Conservation (phyloP, 35 echinoderm and acorn worm genomes). For the Antedon bifida region DNA sequence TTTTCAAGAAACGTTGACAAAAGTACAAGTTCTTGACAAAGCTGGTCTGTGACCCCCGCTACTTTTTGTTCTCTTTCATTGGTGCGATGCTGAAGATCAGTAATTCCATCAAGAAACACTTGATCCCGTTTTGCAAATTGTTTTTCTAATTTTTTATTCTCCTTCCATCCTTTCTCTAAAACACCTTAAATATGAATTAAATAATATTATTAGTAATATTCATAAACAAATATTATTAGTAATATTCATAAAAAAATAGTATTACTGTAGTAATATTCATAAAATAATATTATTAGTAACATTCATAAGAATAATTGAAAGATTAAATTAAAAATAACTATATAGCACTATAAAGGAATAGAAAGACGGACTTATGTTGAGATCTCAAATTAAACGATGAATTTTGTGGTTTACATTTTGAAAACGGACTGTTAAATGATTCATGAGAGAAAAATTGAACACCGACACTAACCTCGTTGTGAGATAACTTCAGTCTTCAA, state of each 20-base stretch:
- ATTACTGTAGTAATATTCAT: no score
- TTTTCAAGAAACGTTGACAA: slow-evolving; percentile 62
- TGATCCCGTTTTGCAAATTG: slow-evolving; percentile 66
- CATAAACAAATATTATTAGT: no score
- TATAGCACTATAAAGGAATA: no score
- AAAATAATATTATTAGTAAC: no score
- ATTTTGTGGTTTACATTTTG: no score
- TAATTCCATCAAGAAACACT: slow-evolving; percentile 82
- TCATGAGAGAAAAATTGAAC: no score
- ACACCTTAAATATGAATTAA: slow-evolving; percentile 21
- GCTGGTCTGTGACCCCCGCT: slow-evolving; percentile 66
- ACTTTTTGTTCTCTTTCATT: slow-evolving; percentile 80
- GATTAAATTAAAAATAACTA: no score
- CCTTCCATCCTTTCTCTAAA: slow-evolving; percentile 53
- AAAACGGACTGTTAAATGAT: no score
- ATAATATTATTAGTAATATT: not conserved
- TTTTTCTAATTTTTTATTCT: slow-evolving; percentile 57
- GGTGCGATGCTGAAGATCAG: slow-evolving; percentile 54
- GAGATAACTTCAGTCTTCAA: slow-evolving; percentile 35
- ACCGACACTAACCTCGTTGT: slow-evolving; percentile 81
- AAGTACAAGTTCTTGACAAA: slow-evolving; percentile 51
- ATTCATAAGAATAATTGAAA: no score
- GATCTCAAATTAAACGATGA: no score
- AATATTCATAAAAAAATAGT: no score
- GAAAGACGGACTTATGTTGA: no score